phyloP scores from a whole-genome alignment of 64 coral and sea anemone species.

The Pachyseris speciosa region DNA sequence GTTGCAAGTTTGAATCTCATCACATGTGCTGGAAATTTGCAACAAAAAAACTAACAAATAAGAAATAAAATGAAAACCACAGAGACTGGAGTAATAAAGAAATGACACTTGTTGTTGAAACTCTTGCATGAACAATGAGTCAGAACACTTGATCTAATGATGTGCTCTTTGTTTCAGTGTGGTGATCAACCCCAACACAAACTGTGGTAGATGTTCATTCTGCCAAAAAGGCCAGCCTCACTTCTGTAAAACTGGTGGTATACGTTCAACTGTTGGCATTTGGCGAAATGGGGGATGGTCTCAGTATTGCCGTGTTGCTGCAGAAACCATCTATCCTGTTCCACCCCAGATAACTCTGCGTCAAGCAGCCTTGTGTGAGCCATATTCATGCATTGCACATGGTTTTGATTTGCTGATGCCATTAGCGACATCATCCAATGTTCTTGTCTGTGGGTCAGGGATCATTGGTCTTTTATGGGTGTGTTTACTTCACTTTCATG shows the following conservation, averaged over 20 bases:
- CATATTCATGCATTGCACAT: slow-evolving; percentile 78
- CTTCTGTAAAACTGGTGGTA: slow-evolving; percentile 84
- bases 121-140: no score
- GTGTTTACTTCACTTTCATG: slow-evolving; percentile 87
- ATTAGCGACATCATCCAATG: slow-evolving; percentile 73
- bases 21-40: no score
- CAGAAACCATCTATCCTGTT: slow-evolving; percentile 42
- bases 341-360: slow-evolving; percentile 81
- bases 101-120: no score
- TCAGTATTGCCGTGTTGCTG: slow-evolving; percentile 82
- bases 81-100: no score
- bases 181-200: slow-evolving; percentile 77
- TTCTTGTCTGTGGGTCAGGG: slow-evolving; percentile 81
- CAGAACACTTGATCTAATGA: neutral
- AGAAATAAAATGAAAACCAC: no score
- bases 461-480: slow-evolving; percentile 83
- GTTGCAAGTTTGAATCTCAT: no score
- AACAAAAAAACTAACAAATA: no score
- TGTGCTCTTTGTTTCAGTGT: slow-evolving; percentile 57
- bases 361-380: slow-evolving; percentile 86
- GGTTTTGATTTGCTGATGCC: slow-evolving; percentile 79
- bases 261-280: slow-evolving; percentile 74
- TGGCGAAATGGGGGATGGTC: slow-evolving; percentile 98
- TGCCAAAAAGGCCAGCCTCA: slow-evolving; percentile 84
- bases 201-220: slow-evolving; percentile 70